Evolutionary conservation across 2,797 vertebrate species (phyloP).

Genomic region (Danio jaintianensis): DNA sequence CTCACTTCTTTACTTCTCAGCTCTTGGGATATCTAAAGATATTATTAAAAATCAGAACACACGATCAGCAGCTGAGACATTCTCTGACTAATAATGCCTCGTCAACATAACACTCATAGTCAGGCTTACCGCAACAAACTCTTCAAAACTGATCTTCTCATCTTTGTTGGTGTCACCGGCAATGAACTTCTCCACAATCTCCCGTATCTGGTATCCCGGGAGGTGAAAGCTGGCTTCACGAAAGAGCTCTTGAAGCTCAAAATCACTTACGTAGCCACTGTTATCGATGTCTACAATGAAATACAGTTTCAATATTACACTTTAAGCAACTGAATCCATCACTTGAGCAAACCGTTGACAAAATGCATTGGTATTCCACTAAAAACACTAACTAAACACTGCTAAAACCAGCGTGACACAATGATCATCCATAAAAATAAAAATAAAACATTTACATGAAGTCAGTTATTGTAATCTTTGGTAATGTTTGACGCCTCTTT

Average conservation of each 20-base stretch:
- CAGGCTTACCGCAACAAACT: conserved; percentile 90
- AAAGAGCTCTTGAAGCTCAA: conserved; percentile 96
- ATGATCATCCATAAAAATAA: background rate
- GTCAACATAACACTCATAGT: background rate
- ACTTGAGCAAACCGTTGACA: background rate
- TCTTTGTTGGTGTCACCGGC: conserved; percentile 93
- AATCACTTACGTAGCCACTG: conserved; percentile 94
- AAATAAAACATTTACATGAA: background rate
- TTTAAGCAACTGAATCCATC: background rate
- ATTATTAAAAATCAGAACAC: background rate
- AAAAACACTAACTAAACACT: background rate
- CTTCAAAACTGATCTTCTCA: conserved; percentile 94
- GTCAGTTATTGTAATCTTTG: conserved; percentile 35
- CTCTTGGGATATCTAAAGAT: conserved; percentile 84
- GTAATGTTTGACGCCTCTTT: conserved; percentile 57
- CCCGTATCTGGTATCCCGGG: conserved; percentile 93
- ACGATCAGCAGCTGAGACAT: background rate
- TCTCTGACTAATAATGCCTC: background rate
- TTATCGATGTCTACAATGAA: conserved; percentile 88
- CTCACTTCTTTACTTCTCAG: conserved; percentile 93
- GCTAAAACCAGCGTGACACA: background rate
- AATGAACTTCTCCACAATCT: conserved; percentile 91
- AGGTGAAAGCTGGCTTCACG: conserved; percentile 92
- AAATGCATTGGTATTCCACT: background rate
- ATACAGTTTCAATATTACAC: background rate